Conservation (phyloP, 2,113 vertebrate genomes). For the Cyprinodon brontotheroides region DNA sequence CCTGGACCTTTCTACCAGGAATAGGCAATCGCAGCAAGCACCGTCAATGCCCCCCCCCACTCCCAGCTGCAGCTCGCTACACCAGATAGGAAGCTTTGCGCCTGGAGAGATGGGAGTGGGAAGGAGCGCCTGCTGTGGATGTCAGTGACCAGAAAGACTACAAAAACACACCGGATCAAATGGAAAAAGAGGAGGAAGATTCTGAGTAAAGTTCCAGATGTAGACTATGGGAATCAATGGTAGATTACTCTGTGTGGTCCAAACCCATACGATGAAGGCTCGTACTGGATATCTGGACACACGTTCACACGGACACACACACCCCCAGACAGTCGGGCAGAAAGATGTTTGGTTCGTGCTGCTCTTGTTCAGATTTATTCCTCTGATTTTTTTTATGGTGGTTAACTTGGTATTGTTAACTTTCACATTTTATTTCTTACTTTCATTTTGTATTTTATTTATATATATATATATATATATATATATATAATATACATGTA, state of each 20-base stretch:
- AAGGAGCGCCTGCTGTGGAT: conserved; percentile 69
- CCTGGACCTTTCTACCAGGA: conserved; percentile 70
- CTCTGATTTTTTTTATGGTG: conserved; percentile 1
- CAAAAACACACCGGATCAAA: conserved; percentile 48
- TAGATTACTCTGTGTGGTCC: conserved; percentile 37
- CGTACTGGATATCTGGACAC: conserved; percentile 9
- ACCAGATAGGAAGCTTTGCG: conserved; percentile 62
- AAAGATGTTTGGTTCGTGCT: neutral
- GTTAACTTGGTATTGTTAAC: conserved; percentile 18
- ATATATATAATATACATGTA: neutral
- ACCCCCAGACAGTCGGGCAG: neutral
- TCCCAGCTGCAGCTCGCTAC: conserved; percentile 37
- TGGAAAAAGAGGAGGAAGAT: conserved; percentile 13
- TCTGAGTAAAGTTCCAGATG: conserved; percentile 53
- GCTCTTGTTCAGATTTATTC: conserved; percentile 24
- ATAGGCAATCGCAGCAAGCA: conserved; percentile 51
- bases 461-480: too few relatives aligned
- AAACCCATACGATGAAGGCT: conserved; percentile 18
- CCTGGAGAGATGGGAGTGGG: conserved; percentile 66
- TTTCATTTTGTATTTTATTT: neutral
- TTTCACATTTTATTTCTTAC: neutral
- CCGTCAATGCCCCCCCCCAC: conserved; percentile 7
- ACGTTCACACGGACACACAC: neutral
- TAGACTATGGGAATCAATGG: conserved; percentile 34
- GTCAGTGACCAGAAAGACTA: conserved; percentile 64